phyloP scores from a whole-genome alignment of 1,140 invertebrate species.

The Triops longicaudatus region DNA sequence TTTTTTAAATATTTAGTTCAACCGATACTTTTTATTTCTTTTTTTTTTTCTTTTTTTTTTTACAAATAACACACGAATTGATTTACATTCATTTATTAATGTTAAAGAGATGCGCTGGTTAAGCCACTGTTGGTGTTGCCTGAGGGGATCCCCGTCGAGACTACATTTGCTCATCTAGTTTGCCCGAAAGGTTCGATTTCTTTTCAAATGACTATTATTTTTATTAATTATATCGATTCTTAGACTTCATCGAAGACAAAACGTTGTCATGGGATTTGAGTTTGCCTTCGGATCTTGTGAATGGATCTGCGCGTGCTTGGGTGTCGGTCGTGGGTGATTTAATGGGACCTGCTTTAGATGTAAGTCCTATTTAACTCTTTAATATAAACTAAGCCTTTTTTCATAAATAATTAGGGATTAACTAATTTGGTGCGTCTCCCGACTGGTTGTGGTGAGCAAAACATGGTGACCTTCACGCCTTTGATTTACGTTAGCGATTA shows the following conservation, averaged over 20 bases:
- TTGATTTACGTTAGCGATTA: conserved; percentile 63
- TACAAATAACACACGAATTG: not conserved
- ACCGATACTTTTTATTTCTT: too few relatives aligned
- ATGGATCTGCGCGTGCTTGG: conserved; percentile 49
- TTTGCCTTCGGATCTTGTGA: conserved; percentile 37
- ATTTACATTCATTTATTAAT: not conserved
- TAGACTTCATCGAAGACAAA: conserved; percentile 30
- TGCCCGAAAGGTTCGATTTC: conserved; percentile 39
- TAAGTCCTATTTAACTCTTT: conserved; percentile 17
- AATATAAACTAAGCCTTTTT: conserved; percentile 40
- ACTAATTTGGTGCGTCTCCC: conserved; percentile 51
- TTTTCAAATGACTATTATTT: too few relatives aligned
- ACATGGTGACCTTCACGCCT: conserved; percentile 69
- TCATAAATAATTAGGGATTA: conserved; percentile 33
- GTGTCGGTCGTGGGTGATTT: conserved; percentile 51
- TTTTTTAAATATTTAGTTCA: not conserved
- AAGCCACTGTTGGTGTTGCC: conserved; percentile 50
- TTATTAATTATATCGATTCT: not conserved
- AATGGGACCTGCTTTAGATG: conserved; percentile 47
- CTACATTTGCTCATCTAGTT: conserved; percentile 48
- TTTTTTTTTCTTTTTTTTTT: not conserved
- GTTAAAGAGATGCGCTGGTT: conserved; percentile 48
- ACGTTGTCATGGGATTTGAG: conserved; percentile 29
- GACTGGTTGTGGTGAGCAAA: conserved; percentile 71
- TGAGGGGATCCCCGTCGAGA: conserved; percentile 51